Evolutionary conservation across 2,888 invertebrate genomes (phyloP).

Genomic region (Himalopsyche japonica): DNA sequence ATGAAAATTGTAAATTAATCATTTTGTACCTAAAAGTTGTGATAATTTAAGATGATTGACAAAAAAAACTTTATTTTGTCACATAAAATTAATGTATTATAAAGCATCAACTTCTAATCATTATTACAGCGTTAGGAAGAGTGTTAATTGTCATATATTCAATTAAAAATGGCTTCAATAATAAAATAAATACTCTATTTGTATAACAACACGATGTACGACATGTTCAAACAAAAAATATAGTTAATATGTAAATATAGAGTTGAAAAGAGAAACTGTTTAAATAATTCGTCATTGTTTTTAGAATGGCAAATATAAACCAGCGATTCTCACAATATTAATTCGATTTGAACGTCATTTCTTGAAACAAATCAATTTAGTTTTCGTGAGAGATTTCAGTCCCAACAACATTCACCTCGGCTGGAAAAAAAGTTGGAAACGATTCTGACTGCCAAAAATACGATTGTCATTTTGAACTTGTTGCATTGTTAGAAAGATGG

Average conservation of each 20-base stretch:
- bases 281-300: neutral
- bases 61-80: too few species aligned
- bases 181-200: too few species aligned
- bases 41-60: too few species aligned
- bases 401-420: neutral
- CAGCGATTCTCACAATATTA: neutral
- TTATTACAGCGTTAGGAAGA: too few species aligned
- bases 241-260: neutral
- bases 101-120: too few species aligned
- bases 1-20: too few species aligned
- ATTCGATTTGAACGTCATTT: neutral
- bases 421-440: neutral
- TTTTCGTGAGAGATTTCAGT: neutral
- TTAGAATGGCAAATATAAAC: neutral
- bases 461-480: neutral
- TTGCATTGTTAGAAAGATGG: neutral
- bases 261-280: neutral
- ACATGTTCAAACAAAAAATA: neutral
- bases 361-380: neutral
- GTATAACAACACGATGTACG: neutral
- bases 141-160: too few species aligned
- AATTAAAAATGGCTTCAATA: too few species aligned
- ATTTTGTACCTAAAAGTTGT: too few species aligned
- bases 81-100: too few species aligned
- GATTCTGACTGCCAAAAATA: neutral